phyloP scores from a whole-genome alignment of 2,113 vertebrate species.

The Zapornia atra region DNA sequence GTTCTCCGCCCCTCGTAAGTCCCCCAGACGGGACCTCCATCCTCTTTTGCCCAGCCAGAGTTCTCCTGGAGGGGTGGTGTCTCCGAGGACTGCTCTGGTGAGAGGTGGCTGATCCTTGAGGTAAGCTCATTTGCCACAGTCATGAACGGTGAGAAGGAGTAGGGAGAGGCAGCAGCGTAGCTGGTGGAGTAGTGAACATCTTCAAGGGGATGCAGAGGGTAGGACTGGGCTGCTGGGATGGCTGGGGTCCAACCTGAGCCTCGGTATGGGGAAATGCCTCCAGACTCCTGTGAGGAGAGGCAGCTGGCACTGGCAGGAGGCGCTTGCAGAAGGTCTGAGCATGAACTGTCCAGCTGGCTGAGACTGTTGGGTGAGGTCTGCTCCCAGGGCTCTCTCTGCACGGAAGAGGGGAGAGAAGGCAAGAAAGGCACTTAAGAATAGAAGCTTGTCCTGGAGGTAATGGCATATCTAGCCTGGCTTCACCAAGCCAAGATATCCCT shows the following conservation, averaged over 20 bases:
- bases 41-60: constrained; percentile 85
- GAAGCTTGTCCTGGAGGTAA: background rate
- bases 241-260: constrained; percentile 74
- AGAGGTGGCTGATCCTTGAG: constrained; percentile 76
- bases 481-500: background rate
- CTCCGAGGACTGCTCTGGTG: constrained; percentile 77
- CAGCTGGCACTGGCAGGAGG: constrained; percentile 68
- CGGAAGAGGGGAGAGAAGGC: background rate
- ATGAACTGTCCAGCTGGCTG: constrained; percentile 74
- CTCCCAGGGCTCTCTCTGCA: constrained; percentile 91
- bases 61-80: constrained; percentile 55
- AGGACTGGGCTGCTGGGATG: constrained; percentile 78
- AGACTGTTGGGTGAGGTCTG: constrained; percentile 77
- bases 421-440: background rate
- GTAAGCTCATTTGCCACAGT: constrained; percentile 77
- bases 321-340: constrained; percentile 77
- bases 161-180: constrained; percentile 76
- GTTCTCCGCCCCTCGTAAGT: constrained; percentile 84
- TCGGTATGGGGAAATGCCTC: constrained; percentile 76
- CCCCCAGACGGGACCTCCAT: constrained; percentile 80
- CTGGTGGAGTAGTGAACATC: constrained; percentile 82
- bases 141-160: constrained; percentile 81
- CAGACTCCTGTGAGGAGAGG: constrained; percentile 77
- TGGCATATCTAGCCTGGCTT: background rate
- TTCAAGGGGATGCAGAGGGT: constrained; percentile 85